Evolutionary conservation across 2,797 vertebrate species (phyloP).

Genomic region (Sciurus vulgaris): DNA sequence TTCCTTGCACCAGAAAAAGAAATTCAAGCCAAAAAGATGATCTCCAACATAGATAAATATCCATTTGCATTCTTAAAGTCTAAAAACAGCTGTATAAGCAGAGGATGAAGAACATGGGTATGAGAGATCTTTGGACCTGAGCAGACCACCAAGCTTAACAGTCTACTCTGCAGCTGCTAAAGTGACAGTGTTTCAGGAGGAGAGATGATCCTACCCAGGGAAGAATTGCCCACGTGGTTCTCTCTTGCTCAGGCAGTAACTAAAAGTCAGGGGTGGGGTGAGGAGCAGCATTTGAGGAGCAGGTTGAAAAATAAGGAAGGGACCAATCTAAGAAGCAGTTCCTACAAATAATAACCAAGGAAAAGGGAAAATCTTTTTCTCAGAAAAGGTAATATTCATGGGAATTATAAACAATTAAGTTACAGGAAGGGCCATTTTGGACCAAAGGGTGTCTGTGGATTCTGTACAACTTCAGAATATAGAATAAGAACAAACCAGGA

Average conservation of each 20-base stretch:
- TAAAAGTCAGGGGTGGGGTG: background rate
- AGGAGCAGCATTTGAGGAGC: background rate
- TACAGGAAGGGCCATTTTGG: background rate
- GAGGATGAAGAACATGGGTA: rapidly evolving
- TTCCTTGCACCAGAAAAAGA: background rate
- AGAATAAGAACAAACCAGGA: background rate
- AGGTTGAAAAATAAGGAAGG: background rate
- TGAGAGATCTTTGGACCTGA: background rate
- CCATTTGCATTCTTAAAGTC: background rate
- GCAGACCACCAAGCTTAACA: background rate
- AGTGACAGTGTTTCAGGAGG: background rate
- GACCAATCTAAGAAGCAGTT: background rate
- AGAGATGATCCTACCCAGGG: background rate
- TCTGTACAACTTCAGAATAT: background rate
- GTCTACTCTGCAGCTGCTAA: background rate
- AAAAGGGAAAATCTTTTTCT: background rate
- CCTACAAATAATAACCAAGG: background rate
- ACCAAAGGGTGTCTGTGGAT: background rate
- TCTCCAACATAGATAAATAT: background rate
- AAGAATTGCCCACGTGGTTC: background rate
- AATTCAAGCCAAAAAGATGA: background rate
- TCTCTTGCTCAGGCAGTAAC: background rate
- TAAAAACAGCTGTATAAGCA: background rate
- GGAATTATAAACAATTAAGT: background rate
- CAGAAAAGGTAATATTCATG: background rate